Evolutionary conservation across 2,888 invertebrate genomes (phyloP), one percentile per base, ranked within the genome.

Genomic region (Myathropa florea): DNA sequence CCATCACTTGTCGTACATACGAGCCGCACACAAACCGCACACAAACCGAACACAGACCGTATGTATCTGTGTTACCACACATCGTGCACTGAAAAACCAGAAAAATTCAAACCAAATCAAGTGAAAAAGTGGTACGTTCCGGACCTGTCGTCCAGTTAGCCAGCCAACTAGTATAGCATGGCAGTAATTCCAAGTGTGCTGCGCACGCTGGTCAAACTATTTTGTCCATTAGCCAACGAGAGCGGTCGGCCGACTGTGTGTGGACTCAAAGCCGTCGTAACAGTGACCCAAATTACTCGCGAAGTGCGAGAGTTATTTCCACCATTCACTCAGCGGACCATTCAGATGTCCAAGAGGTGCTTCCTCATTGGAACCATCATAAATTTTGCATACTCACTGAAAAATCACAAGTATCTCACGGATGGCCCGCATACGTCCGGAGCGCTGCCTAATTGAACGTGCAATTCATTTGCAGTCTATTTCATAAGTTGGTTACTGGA

Each of bases 101-200:
- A 77, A 85, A 82, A 82, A 85, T 85, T 82, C 68, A 64, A 85
- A 61, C 79, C 83, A 86, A 86, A 83, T 86, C 83, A 86, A 83
- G 86, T 86, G 86, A 86, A 86, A 86, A 86, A 86, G 86, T 83
- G 83, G 73, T 83, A 86, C 86, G 86, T 83, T 86, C 83, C 83
- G 83, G 82, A 83, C 78, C 71, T 83, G 86, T 86, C 83, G 83
- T 75, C 70, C 82, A 76, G 86, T 86, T 83, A 83, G 83, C 65
- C 82, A 83, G 75, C 46, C 67, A 83, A 83, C 83, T 65, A 79
- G 73, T 78, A 82, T 67, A 73, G 26, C 68, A 85, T 73, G 59
- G 36, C 76, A 64, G 67, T 60, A 67, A 61, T 80, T 73, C 65
- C 76, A 64, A 70, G 26, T 53, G 71, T 64, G 70, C 75, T 39